Conservation (phyloP, 2,888 invertebrate species). For the Neoaliturus tenellus region DNA sequence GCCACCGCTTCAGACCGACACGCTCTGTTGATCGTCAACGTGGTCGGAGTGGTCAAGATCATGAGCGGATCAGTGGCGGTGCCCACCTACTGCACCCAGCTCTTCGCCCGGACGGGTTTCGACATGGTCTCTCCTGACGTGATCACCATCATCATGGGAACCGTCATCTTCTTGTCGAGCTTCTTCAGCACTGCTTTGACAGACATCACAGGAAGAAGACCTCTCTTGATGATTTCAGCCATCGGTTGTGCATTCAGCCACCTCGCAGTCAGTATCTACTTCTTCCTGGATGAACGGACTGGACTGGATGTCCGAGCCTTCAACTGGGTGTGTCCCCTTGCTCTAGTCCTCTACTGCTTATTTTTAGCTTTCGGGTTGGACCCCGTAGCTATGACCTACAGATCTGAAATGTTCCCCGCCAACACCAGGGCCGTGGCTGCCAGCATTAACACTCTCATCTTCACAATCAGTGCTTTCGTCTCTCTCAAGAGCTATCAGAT, state of each 20-base stretch:
- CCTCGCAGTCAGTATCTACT: slow-evolving; percentile 58
- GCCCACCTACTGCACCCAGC: slow-evolving; percentile 61
- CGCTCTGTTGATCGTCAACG: slow-evolving; percentile 58
- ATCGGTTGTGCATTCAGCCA: slow-evolving; percentile 59
- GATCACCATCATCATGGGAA: slow-evolving; percentile 60
- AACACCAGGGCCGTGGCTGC: slow-evolving; percentile 79
- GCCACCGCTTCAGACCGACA: slow-evolving; percentile 51
- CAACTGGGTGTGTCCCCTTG: slow-evolving; percentile 40
- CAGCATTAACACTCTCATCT: slow-evolving; percentile 76
- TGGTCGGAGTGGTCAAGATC: slow-evolving; percentile 58
- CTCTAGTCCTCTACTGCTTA: slow-evolving; percentile 37
- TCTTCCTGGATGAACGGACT: slow-evolving; percentile 58
- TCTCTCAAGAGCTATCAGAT: slow-evolving; percentile 76
- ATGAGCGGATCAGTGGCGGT: slow-evolving; percentile 60
- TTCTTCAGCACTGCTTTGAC: slow-evolving; percentile 53
- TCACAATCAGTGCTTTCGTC: slow-evolving; percentile 76
- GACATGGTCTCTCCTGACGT: slow-evolving; percentile 48
- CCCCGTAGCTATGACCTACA: slow-evolving; percentile 77
- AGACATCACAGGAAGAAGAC: slow-evolving; percentile 55
- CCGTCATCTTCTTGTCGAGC: slow-evolving; percentile 37
- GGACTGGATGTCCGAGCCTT: slow-evolving; percentile 53
- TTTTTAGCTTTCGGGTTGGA: slow-evolving; percentile 68
- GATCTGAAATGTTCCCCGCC: slow-evolving; percentile 79
- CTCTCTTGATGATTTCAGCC: slow-evolving; percentile 58
- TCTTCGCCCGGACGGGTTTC: slow-evolving; percentile 57